A percentile compares a stretch with the other conserved stretches of the same genome.
Conservation (phyloP, 2,888 invertebrate species). For the Rosalia funebris region DNA sequence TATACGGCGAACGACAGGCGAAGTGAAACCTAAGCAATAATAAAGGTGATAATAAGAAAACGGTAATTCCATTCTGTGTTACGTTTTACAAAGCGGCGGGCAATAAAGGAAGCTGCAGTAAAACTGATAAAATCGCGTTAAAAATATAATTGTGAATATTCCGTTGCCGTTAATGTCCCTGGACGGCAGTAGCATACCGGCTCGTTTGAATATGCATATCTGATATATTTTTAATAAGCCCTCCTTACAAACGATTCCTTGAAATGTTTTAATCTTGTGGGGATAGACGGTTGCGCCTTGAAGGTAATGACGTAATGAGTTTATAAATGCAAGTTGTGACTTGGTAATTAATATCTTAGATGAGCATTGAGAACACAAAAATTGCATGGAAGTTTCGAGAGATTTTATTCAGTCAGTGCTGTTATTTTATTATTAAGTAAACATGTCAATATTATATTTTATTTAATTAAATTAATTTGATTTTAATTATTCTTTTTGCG, state of each 20-base stretch:
- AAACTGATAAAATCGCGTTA: conserved; percentile 22
- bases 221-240: conserved; percentile 19
- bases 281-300: too few species aligned
- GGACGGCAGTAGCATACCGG: conserved; percentile 9
- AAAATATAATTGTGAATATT: conserved; percentile 26
- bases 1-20: background rate
- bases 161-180: conserved; percentile 5
- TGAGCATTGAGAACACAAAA: too few species aligned
- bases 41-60: conserved; percentile 12
- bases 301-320: too few species aligned
- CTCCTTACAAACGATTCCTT: conserved; percentile 4
- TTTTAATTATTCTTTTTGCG: too few species aligned
- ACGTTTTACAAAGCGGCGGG: conserved; percentile 1
- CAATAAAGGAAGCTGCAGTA: conserved; percentile 8
- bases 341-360: too few species aligned
- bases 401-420: too few species aligned
- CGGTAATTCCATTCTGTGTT: conserved; percentile 11
- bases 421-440: too few species aligned
- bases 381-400: too few species aligned
- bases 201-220: conserved; percentile 17
- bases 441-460: too few species aligned
- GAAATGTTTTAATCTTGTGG: conserved; percentile 5
- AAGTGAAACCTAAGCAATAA: conserved; percentile 1
- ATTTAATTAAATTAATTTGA: too few species aligned
- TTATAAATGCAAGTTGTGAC: too few species aligned